Base-by-base conservation (phyloP, 2,113 vertebrate genomes). In the Etheostoma cragini region DNA sequence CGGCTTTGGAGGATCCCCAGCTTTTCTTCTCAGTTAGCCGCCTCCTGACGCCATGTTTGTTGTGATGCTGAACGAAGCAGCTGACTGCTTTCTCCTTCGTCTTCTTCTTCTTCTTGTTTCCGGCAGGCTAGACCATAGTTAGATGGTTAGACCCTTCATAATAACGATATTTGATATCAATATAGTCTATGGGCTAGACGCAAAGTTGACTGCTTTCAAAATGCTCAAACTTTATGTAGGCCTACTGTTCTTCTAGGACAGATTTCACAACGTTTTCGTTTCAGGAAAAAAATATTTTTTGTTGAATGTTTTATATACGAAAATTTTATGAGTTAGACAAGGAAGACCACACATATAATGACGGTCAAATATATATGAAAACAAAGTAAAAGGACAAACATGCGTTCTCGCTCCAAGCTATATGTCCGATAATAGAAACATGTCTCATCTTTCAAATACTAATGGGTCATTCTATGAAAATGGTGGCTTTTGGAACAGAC, bases 31-130 rank as follows among this genome's bases (percentile, higher is more conserved):
- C 71, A 0, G 46, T 13, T 64, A 78, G 68, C 85, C 70, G 57
- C 77, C 61, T 73, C 68, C 63, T 0, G 72, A 15, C 86, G 89
- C 90, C 92, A 93, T 94, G 67, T 94, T 92, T 94, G 93, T 92
- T 92, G 77, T 93, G 92, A 54, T 82, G 50, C 42, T 14, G 33
- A 30, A 21, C 24, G 42, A 16, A 79, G 81, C 90, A 80, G 85
- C 71, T 85, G 88, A 87, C 68, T 15, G 24, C 0, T 57, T 50
- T 11, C 57, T 30, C 30, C 30, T 30, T 30, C 26, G 1, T 30
- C 26, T 30, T n/a, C n/a, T n/a, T 30, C 30, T 30, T 30, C 30
- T 4, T 30, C 30, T 30, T 30, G 30, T 30, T 30, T 30, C 30
- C 30, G 30, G 30, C 30, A 30, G 30, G 30, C 30, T 30, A 30